These are phyloP conservation scores for Hippocampus comes DNA, from an alignment of 2,113 vertebrate genomes.

Conservation along the genomic window DNA sequence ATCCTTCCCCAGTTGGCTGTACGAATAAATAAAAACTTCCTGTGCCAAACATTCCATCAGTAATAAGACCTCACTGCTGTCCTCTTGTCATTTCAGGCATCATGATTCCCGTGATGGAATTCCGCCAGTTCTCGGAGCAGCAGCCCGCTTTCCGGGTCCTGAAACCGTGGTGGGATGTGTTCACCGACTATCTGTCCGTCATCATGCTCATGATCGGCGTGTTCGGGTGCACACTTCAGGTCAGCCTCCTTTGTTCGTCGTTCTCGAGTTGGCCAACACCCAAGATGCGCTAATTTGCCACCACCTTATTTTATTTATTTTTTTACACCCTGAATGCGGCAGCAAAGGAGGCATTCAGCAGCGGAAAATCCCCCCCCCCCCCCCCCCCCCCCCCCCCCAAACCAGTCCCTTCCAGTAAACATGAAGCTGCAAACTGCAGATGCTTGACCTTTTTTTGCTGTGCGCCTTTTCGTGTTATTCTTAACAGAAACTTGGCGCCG, in stretches of 20 bases:
- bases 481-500: constrained; percentile 1
- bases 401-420: constrained; percentile 17
- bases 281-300: constrained; percentile 20
- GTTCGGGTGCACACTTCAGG: constrained; percentile 96
- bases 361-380: constrained; percentile 55
- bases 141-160: constrained; percentile 96
- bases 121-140: constrained; percentile 96
- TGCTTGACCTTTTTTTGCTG: not conserved
- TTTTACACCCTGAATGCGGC: constrained; percentile 44
- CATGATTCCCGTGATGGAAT: constrained; percentile 98
- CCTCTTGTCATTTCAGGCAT: constrained; percentile 61
- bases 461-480: not conserved
- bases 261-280: constrained; percentile 24
- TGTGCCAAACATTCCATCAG: constrained; percentile 14
- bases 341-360: constrained; percentile 54
- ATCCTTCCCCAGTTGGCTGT: not conserved
- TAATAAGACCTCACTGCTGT: not conserved
- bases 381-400: constrained; percentile 25
- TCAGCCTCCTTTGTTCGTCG: constrained; percentile 50
- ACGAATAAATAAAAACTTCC: constrained; percentile 24
- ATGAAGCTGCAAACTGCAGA: not conserved
- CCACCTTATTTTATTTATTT: constrained; percentile 8
- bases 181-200: constrained; percentile 93
- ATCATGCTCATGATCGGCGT: constrained; percentile 99
- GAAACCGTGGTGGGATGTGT: constrained; percentile 99